Conservation (phyloP, 2,113 vertebrate genomes). For the Meleagris gallopavo region DNA sequence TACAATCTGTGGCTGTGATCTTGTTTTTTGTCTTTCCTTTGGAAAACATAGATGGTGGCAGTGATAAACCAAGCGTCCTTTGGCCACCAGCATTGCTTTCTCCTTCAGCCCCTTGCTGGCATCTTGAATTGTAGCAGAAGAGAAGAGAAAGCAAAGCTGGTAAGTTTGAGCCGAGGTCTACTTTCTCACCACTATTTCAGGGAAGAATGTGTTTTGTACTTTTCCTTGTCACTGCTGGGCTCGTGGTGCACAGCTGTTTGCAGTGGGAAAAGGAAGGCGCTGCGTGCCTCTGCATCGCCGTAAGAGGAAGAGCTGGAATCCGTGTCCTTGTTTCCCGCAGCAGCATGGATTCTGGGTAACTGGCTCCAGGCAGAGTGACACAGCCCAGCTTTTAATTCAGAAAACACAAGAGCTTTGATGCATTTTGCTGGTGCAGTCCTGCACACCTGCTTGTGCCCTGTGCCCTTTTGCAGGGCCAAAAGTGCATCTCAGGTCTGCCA, state of each 20-base stretch:
- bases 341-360: not conserved
- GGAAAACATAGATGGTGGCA: not conserved
- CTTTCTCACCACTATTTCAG: not conserved
- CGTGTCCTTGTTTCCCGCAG: not conserved
- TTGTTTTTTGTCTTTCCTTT: not conserved
- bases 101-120: not conserved
- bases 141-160: not conserved
- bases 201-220: not conserved
- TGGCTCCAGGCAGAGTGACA: not conserved
- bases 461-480: not conserved
- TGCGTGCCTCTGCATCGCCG: not conserved
- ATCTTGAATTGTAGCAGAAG: not conserved
- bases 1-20: not conserved
- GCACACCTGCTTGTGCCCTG: not conserved
- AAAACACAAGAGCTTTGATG: not conserved
- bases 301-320: constrained; percentile 13
- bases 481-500: not conserved
- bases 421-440: not conserved
- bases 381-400: not conserved
- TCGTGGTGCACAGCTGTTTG: not conserved
- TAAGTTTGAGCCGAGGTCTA: not conserved
- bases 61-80: not conserved
- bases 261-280: constrained; percentile 20
- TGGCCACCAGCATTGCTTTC: not conserved
- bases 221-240: not conserved